phyloP scores from a whole-genome alignment of 1,140 invertebrate genomes.

The Eupristina koningsbergeri region DNA sequence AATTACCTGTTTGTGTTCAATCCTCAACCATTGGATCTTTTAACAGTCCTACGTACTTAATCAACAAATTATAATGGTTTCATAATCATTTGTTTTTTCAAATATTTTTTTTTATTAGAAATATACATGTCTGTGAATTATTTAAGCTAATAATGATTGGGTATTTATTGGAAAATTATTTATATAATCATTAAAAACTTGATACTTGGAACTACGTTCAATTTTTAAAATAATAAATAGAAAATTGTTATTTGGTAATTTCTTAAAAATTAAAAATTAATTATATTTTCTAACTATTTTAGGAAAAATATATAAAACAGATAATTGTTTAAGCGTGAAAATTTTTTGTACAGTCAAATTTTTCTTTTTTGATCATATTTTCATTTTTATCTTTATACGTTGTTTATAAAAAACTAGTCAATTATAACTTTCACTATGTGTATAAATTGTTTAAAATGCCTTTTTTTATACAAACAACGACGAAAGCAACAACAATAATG shows the following conservation, averaged over 20 bases:
- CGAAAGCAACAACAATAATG: no score
- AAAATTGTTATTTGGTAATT: no score
- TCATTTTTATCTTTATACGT: neutral
- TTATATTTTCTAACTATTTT: no score
- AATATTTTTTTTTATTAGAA: neutral
- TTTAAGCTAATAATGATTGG: no score
- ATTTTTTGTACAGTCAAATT: neutral
- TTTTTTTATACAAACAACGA: no score
- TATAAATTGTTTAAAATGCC: neutral
- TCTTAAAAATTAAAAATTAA: no score
- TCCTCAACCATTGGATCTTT: conserved; percentile 5
- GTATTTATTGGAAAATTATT: no score
- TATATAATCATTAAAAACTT: no score
- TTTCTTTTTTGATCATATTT: neutral
- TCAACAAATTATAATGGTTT: conserved; percentile 19
- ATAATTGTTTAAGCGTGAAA: neutral
- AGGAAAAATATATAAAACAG: neutral
- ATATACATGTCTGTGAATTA: no score
- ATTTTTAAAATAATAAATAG: neutral
- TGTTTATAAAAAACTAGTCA: neutral
- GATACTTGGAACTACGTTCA: neutral
- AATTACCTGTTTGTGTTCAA: conserved; percentile 23
- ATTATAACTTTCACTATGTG: neutral
- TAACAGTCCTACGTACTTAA: neutral
- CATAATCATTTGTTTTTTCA: neutral